Evolutionary conservation across 2,113 vertebrate species (phyloP).

Genomic region (Ctenodactylus gundi): DNA sequence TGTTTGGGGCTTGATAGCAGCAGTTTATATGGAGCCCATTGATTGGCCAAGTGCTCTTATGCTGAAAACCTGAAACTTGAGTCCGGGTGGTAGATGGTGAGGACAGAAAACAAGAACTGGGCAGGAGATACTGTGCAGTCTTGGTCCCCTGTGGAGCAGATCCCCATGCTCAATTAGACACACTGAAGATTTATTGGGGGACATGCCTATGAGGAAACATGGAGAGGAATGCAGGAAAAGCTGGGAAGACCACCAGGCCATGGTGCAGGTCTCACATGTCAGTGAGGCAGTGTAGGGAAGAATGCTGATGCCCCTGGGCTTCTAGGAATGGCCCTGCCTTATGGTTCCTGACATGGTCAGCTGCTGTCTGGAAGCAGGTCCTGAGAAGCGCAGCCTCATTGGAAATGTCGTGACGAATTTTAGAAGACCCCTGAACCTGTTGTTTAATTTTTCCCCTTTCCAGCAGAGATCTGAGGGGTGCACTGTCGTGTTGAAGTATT

Average conservation of each 20-base stretch:
- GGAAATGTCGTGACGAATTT: neutral
- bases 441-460: neutral
- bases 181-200: neutral
- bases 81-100: neutral
- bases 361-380: neutral
- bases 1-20: too few relatives aligned
- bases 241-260: neutral
- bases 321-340: neutral
- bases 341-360: neutral
- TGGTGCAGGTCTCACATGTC: neutral
- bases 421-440: neutral
- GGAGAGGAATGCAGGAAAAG: neutral
- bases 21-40: neutral
- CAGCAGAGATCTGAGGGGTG: neutral
- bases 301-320: neutral
- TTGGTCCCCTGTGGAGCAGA: neutral
- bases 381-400: neutral
- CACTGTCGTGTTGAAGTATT: neutral
- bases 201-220: neutral
- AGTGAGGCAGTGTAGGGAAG: neutral
- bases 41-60: neutral
- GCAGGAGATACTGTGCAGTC: neutral
- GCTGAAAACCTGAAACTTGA: neutral
- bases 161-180: neutral
- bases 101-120: neutral